Base-by-base conservation (phyloP, 2,888 invertebrate genomes). In the Galeopsomyia nigrocyanea region DNA sequence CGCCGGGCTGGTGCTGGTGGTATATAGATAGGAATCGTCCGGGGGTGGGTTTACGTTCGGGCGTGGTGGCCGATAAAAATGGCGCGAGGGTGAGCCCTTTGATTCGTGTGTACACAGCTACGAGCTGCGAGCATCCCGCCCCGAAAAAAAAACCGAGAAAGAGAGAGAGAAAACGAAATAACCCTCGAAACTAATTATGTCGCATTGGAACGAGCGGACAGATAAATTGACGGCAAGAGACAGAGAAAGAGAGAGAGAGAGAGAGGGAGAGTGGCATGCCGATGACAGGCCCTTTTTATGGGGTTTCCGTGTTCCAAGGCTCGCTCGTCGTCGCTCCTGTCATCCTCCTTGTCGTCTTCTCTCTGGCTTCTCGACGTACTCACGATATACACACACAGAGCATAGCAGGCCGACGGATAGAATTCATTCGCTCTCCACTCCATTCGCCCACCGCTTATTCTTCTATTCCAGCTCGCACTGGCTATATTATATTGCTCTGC, bases 51-150 rank as follows among this genome's bases (percentile, higher is more conserved):
- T 79, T 66, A 56, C 69, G 57, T 60, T 78, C 84, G 82, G 84
- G 84, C 82, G 84, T 83, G 84, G 83, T 83, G 79, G 80, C 70
- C 82, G 81, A 84, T 83, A 83, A 84, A 84, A 84, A 84, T 84
- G 84, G 84, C 56, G 77, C 77, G 80, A 79, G 81, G 79, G 80
- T 78, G 77, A 72, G 69, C 77, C 73, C 78, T 78, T 80, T 81
- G 79, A 80, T 81, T 77, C 80, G 78, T 76, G 55, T 55, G 53
- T 56, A 50, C 31, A 50, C 49, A 51, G 56, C 22, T 31, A 17
- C 31, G 9, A 21, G 16, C 19, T 26, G 14, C 47, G 39, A 10
- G 26, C 65, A 65, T 26, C 65, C 39, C 39, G 39, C 46, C 58
- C 58, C 31, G 19, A 39, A 31, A 46, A 49, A 16, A 49, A 39